Base-by-base conservation (phyloP, 2,888 invertebrate species). In the Patella ulyssiponensis region DNA sequence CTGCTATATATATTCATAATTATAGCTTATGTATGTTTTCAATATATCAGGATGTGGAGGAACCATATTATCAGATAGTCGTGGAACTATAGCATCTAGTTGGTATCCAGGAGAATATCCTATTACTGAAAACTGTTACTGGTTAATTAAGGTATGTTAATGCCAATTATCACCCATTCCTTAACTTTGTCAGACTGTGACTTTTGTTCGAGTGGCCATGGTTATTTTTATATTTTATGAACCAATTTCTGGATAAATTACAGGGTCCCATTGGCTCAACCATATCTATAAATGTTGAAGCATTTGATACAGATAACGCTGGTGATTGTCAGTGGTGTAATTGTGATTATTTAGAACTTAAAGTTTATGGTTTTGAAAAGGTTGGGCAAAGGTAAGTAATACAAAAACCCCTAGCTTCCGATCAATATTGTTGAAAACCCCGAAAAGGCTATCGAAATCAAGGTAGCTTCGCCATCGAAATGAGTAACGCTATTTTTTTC, bases 331-430 rank as follows among this genome's bases (percentile, higher is more conserved):
- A 76, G 51, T 76, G 76, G 76, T 76, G 76, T 56, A 71, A 53
- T 7, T 76, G 76, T 76, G 76, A 76, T 64, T 76, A 71, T 17
- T 56, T 76, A 20, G 76, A 76, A 71, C 14, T 72, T 51, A 76
- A 76, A 56, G 71, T 71, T 17, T 76, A 76, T 58, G 76, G 76
- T 5, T 76, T 76, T 23, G 71, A 76, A n/a, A 76, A 76, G 51
- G 76, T 58, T 23, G 76, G 76, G 4, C 76, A 76, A 33, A 76
- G 76, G 76, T 76, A 23, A 23, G 54, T 0, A 20, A 56, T 73
- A 17, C 14, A 17, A 14, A 27, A 17, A 54, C 15, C 27, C 27
- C 71, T 17, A 23, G n/a, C 5, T 44, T 5, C 7, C 33, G 33
- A 33, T 4, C 4, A 33, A 33, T 33, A 33, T 3, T 33, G 33